These are phyloP conservation scores for Sebastes taczanowskii DNA, from an alignment of 2,797 vertebrate genomes.

Conservation along the genomic window DNA sequence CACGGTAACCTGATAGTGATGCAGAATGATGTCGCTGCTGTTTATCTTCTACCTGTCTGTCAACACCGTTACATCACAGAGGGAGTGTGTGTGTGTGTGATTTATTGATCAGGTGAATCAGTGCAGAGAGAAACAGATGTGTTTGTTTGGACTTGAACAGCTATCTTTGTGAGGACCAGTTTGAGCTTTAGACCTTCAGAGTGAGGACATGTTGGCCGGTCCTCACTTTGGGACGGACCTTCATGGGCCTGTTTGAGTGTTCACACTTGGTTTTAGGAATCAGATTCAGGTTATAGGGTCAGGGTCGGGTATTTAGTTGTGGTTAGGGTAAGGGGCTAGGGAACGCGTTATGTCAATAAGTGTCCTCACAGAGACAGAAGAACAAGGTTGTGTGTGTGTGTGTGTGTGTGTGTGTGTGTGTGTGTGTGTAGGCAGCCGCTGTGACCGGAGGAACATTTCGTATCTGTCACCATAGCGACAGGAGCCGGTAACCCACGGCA, in stretches of 20 bases:
- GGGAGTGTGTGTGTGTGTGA: neutral
- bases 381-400: neutral
- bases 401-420: neutral
- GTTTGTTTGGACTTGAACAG: neutral
- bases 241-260: too few species aligned
- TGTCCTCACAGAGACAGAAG: neutral
- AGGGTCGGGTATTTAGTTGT: neutral
- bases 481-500: slow-evolving; percentile 52
- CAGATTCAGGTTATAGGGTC: neutral
- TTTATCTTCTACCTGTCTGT: neutral
- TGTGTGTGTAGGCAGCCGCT: neutral
- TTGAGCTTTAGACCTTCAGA: neutral
- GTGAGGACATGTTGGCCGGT: neutral
- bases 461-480: slow-evolving; percentile 60
- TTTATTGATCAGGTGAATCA: neutral
- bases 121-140: neutral
- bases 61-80: slow-evolving; percentile 13
- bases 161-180: neutral
- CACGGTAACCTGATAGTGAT: slow-evolving; percentile 18
- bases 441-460: slow-evolving; percentile 13
- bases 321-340: neutral
- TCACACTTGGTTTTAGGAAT: neutral
- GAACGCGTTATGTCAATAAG: neutral
- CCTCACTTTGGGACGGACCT: too few species aligned
- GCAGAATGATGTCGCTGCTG: neutral